These are phyloP conservation scores for Stictocephala bisonia DNA, from an alignment of 2,888 invertebrate genomes.

Conservation along the genomic window DNA sequence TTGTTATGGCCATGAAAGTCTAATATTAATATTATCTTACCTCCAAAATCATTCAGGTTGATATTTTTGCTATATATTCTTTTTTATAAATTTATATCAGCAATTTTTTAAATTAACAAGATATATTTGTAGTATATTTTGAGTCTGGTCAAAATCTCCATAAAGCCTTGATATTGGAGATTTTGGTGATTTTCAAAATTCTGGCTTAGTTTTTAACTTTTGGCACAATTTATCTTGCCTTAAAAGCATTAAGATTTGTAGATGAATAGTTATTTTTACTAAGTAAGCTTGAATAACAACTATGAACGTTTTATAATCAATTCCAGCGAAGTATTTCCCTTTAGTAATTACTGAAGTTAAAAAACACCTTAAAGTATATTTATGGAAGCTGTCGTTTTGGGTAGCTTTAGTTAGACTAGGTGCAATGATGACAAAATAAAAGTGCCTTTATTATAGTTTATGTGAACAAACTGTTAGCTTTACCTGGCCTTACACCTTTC, in stretches of 20 bases:
- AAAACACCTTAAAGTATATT: not conserved
- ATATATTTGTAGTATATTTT: no score
- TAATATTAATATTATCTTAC: no score
- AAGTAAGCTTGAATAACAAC: conserved; percentile 14
- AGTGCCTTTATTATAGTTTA: not conserved
- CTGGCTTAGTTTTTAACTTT: not conserved
- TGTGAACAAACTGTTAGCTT: conserved; percentile 1
- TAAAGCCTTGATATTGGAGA: conserved; percentile 16
- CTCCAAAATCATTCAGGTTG: no score
- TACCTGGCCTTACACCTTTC: not conserved
- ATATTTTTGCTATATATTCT: no score
- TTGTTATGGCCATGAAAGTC: conserved; percentile 1
- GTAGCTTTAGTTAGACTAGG: no score
- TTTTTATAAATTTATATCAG: no score
- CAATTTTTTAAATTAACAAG: no score
- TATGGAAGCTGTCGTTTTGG: no score
- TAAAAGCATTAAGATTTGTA: not conserved
- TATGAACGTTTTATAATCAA: no score
- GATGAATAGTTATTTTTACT: not conserved
- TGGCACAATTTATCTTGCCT: not conserved
- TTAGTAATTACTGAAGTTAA: not conserved
- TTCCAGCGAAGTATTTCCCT: no score
- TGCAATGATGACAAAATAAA: no score
- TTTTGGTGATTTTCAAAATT: not conserved
- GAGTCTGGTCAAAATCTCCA: not conserved